Percentiles rank a stretch among this genome's conserved stretches.
Conservation (phyloP, 2,797 vertebrate species). For the Gymnopithys bicolor region DNA sequence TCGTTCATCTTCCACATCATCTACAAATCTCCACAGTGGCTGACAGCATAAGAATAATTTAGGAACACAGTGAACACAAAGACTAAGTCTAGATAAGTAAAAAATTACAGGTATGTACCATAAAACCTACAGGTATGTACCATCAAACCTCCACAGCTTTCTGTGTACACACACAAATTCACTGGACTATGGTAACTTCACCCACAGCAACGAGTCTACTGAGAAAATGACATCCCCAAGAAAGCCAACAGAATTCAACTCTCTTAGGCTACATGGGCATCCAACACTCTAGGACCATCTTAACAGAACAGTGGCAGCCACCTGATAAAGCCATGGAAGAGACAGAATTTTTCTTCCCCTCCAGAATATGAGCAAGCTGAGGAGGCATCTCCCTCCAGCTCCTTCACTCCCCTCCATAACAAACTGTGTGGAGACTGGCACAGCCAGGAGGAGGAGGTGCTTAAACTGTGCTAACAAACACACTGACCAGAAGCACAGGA, state of each 20-base stretch:
- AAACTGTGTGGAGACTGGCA: background rate
- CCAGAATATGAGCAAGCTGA: background rate
- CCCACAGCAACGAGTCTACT: background rate
- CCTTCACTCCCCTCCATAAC: background rate
- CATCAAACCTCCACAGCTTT: background rate
- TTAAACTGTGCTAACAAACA: background rate
- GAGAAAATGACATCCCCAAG: background rate
- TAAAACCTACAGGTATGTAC: background rate
- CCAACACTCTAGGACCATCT: background rate
- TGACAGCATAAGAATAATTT: slow-evolving; percentile 63
- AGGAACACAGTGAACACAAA: background rate
- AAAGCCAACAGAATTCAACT: background rate
- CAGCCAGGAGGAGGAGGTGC: background rate
- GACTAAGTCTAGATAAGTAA: background rate
- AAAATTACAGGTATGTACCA: background rate
- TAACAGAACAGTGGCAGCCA: background rate
- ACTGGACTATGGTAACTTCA: background rate
- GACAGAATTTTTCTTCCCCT: background rate
- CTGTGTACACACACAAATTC: background rate
- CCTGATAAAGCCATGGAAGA: background rate
- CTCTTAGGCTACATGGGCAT: background rate
- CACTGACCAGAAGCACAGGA: background rate
- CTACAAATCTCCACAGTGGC: slow-evolving; percentile 95
- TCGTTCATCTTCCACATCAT: slow-evolving; percentile 81
- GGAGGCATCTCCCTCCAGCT: background rate